A percentile compares a stretch with the other conserved stretches of the same genome.
Conservation (phyloP, 2,888 invertebrate species). For the Phyto melanocephala region DNA sequence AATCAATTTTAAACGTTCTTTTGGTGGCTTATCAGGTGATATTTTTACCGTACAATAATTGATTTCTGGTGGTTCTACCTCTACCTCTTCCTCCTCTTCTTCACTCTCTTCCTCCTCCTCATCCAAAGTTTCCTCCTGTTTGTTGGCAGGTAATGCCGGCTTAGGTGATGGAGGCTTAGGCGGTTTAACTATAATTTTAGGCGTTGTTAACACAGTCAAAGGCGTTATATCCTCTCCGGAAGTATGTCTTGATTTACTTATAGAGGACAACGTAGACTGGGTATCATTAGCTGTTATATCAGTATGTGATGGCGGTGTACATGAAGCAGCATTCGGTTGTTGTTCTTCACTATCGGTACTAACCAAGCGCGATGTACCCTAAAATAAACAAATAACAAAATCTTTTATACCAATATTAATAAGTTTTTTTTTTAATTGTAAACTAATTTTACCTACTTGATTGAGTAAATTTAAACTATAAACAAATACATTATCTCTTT, state of each 20-base stretch:
- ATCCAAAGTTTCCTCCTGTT: conserved; percentile 49
- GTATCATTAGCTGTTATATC: conserved; percentile 59
- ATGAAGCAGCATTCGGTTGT: conserved; percentile 80
- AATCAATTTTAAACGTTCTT: conserved; percentile 80
- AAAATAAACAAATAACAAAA: conserved; percentile 27
- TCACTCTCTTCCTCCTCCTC: conserved; percentile 69
- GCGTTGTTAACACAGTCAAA: conserved; percentile 67
- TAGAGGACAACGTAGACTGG: conserved; percentile 40
- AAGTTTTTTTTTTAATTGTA: no score
- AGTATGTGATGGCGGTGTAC: conserved; percentile 72
- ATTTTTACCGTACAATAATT: conserved; percentile 78
- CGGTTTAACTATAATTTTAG: conserved; percentile 74
- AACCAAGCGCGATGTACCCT: conserved; percentile 83
- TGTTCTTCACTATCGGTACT: conserved; percentile 84
- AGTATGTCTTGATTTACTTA: conserved; percentile 62
- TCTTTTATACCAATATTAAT: no score
- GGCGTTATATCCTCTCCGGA: conserved; percentile 65
- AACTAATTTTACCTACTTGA: not conserved
- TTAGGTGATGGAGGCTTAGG: conserved; percentile 69
- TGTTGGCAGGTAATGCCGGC: conserved; percentile 33
- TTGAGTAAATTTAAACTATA: not conserved
- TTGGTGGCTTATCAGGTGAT: conserved; percentile 78
- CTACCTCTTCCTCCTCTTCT: conserved; percentile 65
- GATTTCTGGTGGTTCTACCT: conserved; percentile 75
- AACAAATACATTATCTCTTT: conserved; percentile 15